These are phyloP conservation scores for Dinocampus coccinellae DNA, from an alignment of 2,888 invertebrate species.

Conservation along the genomic window DNA sequence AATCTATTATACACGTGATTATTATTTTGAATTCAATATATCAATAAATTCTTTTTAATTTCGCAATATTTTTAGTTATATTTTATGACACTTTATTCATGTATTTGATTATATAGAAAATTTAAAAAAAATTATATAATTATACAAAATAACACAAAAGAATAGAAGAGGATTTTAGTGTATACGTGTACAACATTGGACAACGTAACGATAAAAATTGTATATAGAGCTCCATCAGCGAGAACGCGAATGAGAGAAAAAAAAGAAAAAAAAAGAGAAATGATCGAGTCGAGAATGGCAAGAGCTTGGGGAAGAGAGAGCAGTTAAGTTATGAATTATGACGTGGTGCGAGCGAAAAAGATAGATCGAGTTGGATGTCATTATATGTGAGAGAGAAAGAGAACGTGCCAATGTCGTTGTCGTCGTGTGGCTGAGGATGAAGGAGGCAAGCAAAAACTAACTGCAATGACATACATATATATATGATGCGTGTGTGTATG, in stretches of 20 bases:
- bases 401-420: slow-evolving; percentile 17
- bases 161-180: slow-evolving; percentile 13
- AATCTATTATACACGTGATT: no score
- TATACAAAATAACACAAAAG: no score
- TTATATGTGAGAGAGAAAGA: slow-evolving; percentile 49
- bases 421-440: slow-evolving; percentile 35
- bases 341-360: slow-evolving; percentile 52
- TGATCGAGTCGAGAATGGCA: slow-evolving; percentile 42
- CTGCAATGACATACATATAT: slow-evolving; percentile 51
- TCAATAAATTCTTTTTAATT: no score
- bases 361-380: slow-evolving; percentile 61
- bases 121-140: no score
- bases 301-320: slow-evolving; percentile 52
- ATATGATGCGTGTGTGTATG: slow-evolving; percentile 29
- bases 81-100: no score
- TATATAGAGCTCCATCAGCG: not conserved
- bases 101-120: not conserved
- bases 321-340: slow-evolving; percentile 69
- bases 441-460: slow-evolving; percentile 55
- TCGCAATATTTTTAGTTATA: no score
- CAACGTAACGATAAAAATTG: slow-evolving; percentile 28
- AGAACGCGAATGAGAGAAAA: not conserved
- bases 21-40: no score
- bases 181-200: slow-evolving; percentile 23
- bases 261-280: slow-evolving; percentile 41